phyloP scores from a whole-genome alignment of 2,797 vertebrate genomes.

The Brachymystax lenok region DNA sequence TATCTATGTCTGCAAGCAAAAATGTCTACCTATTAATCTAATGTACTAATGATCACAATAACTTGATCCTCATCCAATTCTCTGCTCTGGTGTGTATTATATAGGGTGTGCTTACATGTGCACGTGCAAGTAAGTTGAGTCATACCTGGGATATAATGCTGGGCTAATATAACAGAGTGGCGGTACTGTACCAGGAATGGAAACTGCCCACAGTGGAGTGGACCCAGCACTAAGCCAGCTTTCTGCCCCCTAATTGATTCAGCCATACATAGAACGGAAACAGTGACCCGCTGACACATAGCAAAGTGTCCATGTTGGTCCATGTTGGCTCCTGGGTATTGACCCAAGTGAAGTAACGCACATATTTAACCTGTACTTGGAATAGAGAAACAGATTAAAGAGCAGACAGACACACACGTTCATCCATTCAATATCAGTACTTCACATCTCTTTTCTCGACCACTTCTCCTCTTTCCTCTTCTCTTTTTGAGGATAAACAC shows the following conservation, averaged over 20 bases:
- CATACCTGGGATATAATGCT: slow-evolving; percentile 48
- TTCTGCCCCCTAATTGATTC: neutral
- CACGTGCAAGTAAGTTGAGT: slow-evolving; percentile 13
- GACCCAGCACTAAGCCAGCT: slow-evolving; percentile 30
- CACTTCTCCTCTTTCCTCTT: neutral
- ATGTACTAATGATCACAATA: neutral
- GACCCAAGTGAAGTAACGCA: too few relatives aligned
- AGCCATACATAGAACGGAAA: neutral
- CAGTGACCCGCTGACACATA: neutral
- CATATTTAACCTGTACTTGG: too few relatives aligned
- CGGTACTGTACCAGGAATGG: slow-evolving; percentile 55
- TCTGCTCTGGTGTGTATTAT: neutral
- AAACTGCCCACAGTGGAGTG: neutral
- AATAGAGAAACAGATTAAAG: too few relatives aligned
- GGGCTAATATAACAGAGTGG: slow-evolving; percentile 41
- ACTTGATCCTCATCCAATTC: neutral
- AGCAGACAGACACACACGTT: slow-evolving; percentile 21
- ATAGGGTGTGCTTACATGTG: neutral
- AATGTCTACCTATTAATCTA: neutral
- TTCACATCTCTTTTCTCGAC: too few relatives aligned
- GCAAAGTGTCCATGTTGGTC: neutral
- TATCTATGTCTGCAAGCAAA: too few relatives aligned
- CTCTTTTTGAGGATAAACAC: neutral
- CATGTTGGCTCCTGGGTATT: neutral
- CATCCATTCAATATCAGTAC: neutral